phyloP scores from a whole-genome alignment of 2,888 invertebrate species.

The Nemurella pictetii region DNA sequence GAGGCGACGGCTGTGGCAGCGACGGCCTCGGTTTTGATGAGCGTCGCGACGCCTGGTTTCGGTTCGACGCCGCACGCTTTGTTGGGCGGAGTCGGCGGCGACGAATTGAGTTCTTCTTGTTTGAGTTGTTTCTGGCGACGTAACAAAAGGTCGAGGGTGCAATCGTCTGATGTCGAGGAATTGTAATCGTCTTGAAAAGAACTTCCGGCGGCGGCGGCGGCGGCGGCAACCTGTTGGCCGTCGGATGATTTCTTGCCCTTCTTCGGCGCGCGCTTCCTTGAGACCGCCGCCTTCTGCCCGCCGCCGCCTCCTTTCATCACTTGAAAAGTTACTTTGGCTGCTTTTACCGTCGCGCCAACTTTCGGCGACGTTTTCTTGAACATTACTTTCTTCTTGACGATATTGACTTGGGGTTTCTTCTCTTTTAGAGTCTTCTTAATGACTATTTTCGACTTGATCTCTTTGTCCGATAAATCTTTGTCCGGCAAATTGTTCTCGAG shows the following conservation, averaged over 20 bases:
- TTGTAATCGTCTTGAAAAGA: constrained; percentile 41
- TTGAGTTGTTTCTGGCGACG: constrained; percentile 45
- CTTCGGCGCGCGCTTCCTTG: constrained; percentile 46
- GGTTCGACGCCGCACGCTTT: constrained; percentile 43
- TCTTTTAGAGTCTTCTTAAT: constrained; percentile 23
- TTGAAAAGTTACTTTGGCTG: constrained; percentile 22
- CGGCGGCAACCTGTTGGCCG: constrained; percentile 43
- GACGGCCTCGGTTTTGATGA: constrained; percentile 20
- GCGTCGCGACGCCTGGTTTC: constrained; percentile 28
- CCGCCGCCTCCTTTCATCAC: too few relatives aligned
- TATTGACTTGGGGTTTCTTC: constrained; percentile 3
- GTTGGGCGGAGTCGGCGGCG: constrained; percentile 13
- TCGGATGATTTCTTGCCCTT: constrained; percentile 43
- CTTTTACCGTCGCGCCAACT: constrained; percentile 41
- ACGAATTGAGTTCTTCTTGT: constrained; percentile 41
- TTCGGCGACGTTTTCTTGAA: constrained; percentile 39
- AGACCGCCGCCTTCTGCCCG: constrained; percentile 1
- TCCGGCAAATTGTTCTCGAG: not conserved
- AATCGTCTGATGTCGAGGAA: constrained; percentile 45
- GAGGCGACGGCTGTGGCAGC: not conserved
- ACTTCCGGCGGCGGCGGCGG: constrained; percentile 45
- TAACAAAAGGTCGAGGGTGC: constrained; percentile 46
- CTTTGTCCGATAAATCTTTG: not conserved
- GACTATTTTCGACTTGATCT: constrained; percentile 9
- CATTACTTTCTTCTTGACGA: constrained; percentile 21